Evolutionary conservation across 2,888 invertebrate genomes (phyloP).

Genomic region (Lasiommata megera): DNA sequence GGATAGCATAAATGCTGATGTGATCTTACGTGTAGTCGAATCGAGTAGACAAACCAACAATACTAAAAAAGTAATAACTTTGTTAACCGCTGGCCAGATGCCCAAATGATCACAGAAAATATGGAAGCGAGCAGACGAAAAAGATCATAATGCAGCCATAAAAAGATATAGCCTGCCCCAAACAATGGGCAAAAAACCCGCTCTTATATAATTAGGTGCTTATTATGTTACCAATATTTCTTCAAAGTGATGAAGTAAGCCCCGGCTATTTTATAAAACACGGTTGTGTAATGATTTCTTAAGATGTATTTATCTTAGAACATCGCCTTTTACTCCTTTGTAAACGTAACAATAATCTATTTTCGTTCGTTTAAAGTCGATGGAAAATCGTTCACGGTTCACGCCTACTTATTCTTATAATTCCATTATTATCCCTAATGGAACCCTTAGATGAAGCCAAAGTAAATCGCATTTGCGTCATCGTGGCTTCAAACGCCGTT

Average conservation of each 20-base stretch:
- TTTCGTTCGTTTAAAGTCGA: constrained; percentile 23
- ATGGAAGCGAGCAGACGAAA: neutral
- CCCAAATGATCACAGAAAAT: neutral
- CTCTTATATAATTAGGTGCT: neutral
- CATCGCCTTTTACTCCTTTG: constrained; percentile 3
- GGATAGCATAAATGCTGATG: no score
- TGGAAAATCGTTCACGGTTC: constrained; percentile 29
- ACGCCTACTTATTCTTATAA: constrained; percentile 33
- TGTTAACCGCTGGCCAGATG: neutral
- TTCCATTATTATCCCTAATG: constrained; percentile 36
- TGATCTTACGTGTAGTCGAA: neutral
- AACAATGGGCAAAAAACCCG: neutral
- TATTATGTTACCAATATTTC: neutral
- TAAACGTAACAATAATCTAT: constrained; percentile 21
- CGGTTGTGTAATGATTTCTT: neutral
- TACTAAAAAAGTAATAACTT: neutral
- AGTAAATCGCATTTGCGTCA: constrained; percentile 40
- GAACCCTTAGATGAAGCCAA: constrained; percentile 35
- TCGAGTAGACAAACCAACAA: neutral
- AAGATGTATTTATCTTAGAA: neutral
- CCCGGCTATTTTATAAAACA: neutral
- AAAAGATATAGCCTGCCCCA: neutral
- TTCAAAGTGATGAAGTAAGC: neutral
- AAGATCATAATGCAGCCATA: neutral
- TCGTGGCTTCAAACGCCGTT: constrained; percentile 46